Evolutionary conservation across 2,888 invertebrate species (phyloP), one percentile per base, ranked within the genome.

Genomic region (Diarsia rubi): DNA sequence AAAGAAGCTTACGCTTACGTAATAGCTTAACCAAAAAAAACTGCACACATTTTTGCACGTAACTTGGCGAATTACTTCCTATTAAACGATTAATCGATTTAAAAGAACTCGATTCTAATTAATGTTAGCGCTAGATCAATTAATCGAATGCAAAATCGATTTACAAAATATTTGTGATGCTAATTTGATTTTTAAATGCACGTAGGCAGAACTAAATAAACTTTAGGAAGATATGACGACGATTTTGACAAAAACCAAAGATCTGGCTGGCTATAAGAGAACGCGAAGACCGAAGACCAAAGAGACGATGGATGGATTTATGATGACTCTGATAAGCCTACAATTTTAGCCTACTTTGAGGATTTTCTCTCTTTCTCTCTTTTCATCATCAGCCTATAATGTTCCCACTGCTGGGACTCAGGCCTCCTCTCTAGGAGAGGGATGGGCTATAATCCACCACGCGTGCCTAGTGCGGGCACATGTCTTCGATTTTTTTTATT

Each of bases 41-140:
- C 14, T 12, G 0, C 31, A 14, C 16, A 52, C 52, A 66, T 78
- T 69, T 69, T 60, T 49, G 47, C 60, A 82, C 78, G 78, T 62
- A 69, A 27, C 44, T 31, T 59, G 14, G 52, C n/a, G 19, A 68
- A 65, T 69, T 57, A 83, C 68, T 79, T 79, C 65, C 73, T 66
- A 4, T 2, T 69, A 14, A 0, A 6, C 31, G 27, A 78, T 47
- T 11, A 45, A 72, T 69, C 52, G 69, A 66, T 69, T 37, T 44
- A 44, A 45, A 69, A 31, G n/a, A 44, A 66, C 12, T 66, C 45
- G 47, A 69, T 42, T 63, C 12, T 31, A 27, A 37, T 60, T 31
- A 6, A 63, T 44, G 24, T 80, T 31, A 37, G n/a, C 44, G 59
- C 24, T 49, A 21, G 64, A 54, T 60, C 49, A 60, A 60, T 62